Evolutionary conservation across 2,113 vertebrate genomes (phyloP), one percentile per base, ranked within the genome.

Genomic region (Chelonoidis abingdonii): DNA sequence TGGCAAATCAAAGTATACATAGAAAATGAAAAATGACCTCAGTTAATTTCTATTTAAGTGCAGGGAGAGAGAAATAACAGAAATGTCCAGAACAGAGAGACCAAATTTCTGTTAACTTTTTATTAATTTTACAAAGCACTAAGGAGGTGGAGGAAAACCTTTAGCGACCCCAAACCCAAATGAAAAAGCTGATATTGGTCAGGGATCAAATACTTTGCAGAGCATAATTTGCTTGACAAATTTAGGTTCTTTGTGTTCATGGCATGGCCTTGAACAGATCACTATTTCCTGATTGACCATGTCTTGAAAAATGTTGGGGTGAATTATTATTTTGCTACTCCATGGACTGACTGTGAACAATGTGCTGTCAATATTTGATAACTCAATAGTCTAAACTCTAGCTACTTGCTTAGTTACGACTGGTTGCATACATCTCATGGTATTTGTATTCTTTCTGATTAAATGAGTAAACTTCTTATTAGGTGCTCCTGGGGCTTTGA

Each of bases 21-120:
- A 19, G 80, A 91, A 95, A 95, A 92, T 53, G 69, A 93, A 92
- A 93, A 93, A 21, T 87, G 83, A 25, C 49, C 81, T 94, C 86
- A 47, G 22, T 80, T 50, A 10, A 62, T 8, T 52, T 86, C 62
- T 80, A 10, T 53, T 79, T 90, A 90, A 79, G 27, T 3, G 4
- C 5, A 8, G 89, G 22, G 59, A 76, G 38, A 92, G 88, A 92
- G 22, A 90, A 29, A 4, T 21, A 75, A 3, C 8, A 53, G 5
- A 90, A 83, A 69, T 84, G 5, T 78, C 56, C 89, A 82, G 17
- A 62, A 14, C 16, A 29, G 31, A 49, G 53, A 22, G 21, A 52
- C 56, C 54, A 76, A 79, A 76, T 52, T 52, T 41, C 35, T 52
- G 89, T 88, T 5, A 38, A 27, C 8, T 89, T 94, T 92, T 80